phyloP scores from a whole-genome alignment of 2,888 invertebrate genomes.

The Coleophora flavipennella region DNA sequence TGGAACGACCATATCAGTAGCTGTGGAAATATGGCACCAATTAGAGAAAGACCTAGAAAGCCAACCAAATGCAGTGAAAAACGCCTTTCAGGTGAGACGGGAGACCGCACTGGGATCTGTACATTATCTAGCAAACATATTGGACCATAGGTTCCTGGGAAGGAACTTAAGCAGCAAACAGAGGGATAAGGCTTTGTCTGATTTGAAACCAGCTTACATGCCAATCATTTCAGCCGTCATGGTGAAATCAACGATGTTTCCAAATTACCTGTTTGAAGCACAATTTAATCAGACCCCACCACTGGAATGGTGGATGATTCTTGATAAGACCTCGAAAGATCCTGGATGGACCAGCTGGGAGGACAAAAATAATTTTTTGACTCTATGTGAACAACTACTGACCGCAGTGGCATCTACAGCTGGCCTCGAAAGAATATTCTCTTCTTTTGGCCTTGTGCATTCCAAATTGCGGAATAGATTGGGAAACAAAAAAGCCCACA shows the following conservation, averaged over 20 bases:
- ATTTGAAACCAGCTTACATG: neutral
- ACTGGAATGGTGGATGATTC: constrained; percentile 3
- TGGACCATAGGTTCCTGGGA: neutral
- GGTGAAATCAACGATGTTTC: constrained; percentile 4
- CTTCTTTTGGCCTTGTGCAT: constrained; percentile 2
- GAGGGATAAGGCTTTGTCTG: neutral
- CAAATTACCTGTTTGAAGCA: constrained; percentile 2
- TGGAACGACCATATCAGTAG: constrained; percentile 10
- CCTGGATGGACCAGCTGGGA: constrained; percentile 1
- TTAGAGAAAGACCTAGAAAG: constrained; percentile 12
- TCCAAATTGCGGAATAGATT: constrained; percentile 3
- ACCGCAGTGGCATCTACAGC: constrained; percentile 6
- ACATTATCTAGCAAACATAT: constrained; percentile 8
- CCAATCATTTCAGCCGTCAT: constrained; percentile 1
- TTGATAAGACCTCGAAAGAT: constrained; percentile 2
- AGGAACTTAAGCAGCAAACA: neutral
- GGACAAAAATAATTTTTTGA: constrained; percentile 1
- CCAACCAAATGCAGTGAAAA: constrained; percentile 7
- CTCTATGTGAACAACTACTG: neutral
- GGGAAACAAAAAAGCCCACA: constrained; percentile 1
- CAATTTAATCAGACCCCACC: neutral
- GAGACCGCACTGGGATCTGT: constrained; percentile 7
- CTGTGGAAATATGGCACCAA: constrained; percentile 16
- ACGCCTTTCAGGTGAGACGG: constrained; percentile 3
- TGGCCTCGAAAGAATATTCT: neutral